Conservation (phyloP, 2,113 vertebrate species). For the Symphodus melops region DNA sequence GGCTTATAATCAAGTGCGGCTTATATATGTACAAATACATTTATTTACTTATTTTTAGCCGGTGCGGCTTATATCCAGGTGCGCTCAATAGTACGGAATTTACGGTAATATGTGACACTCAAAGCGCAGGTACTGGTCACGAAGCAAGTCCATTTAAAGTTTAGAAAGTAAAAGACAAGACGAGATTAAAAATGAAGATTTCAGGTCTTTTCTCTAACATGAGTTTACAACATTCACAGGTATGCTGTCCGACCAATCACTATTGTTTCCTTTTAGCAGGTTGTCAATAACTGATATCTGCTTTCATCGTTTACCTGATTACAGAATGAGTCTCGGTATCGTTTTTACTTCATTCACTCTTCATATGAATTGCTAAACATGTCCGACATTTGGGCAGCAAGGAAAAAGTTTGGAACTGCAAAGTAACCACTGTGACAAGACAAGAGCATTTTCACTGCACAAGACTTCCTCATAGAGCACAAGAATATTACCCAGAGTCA, state of each 20-base stretch:
- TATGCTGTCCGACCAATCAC: too few species aligned
- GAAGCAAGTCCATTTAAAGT: background rate
- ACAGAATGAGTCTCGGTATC: background rate
- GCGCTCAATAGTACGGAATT: too few species aligned
- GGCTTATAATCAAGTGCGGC: too few species aligned
- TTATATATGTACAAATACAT: too few species aligned
- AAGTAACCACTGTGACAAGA: background rate
- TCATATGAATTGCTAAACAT: background rate
- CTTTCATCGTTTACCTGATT: background rate
- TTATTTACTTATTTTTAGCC: too few species aligned
- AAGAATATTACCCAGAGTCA: too few species aligned
- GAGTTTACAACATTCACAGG: too few species aligned
- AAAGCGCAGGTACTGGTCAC: background rate
- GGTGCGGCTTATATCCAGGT: too few species aligned
- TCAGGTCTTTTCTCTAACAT: too few species aligned
- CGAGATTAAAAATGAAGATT: background rate
- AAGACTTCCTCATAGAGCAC: too few species aligned
- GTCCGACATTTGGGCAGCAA: background rate
- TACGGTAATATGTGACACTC: background rate
- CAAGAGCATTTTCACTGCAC: background rate
- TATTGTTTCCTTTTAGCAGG: slow-evolving; percentile 6
- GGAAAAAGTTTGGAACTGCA: background rate
- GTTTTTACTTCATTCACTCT: slow-evolving; percentile 19
- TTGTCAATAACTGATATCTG: background rate
- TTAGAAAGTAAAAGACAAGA: background rate